Percentiles rank a stretch among this genome's conserved stretches.
Conservation (phyloP, 2,113 vertebrate species). For the Platichthys stellatus region DNA sequence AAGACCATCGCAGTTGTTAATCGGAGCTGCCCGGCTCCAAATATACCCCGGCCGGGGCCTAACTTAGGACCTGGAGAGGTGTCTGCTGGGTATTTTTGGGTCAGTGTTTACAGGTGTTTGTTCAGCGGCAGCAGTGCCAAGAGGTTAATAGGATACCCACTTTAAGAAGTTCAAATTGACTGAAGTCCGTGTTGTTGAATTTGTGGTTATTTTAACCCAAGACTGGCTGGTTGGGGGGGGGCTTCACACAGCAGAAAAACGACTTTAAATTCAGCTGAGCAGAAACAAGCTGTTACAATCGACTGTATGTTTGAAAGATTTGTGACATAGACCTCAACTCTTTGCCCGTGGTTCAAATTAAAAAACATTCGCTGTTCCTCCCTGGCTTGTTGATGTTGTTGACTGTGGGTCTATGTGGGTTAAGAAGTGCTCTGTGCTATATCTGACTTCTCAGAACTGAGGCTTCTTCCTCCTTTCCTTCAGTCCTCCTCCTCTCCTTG, state of each 20-base stretch:
- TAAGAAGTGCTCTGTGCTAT: slow-evolving; percentile 68
- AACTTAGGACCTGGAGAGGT: slow-evolving; percentile 71
- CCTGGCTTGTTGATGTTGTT: slow-evolving; percentile 55
- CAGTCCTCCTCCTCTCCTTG: slow-evolving; percentile 36
- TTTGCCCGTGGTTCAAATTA: neutral
- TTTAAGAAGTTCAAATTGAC: slow-evolving; percentile 73
- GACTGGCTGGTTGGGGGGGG: slow-evolving; percentile 19
- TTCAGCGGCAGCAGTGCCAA: slow-evolving; percentile 60
- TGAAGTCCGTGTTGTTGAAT: slow-evolving; percentile 58
- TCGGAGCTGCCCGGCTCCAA: slow-evolving; percentile 56
- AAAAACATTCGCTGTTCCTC: slow-evolving; percentile 1
- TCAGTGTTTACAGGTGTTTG: slow-evolving; percentile 73
- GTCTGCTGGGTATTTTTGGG: slow-evolving; percentile 73
- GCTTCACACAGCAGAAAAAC: slow-evolving; percentile 14
- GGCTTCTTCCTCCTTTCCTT: slow-evolving; percentile 38
- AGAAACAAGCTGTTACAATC: slow-evolving; percentile 12
- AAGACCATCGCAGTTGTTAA: slow-evolving; percentile 65
- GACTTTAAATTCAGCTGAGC: slow-evolving; percentile 24
- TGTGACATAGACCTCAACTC: neutral
- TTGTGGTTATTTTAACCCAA: slow-evolving; percentile 59
- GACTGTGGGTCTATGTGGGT: slow-evolving; percentile 58
- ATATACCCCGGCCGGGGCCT: slow-evolving; percentile 50
- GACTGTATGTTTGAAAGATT: neutral
- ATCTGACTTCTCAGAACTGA: slow-evolving; percentile 50
- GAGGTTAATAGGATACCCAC: slow-evolving; percentile 74